Conservation (phyloP, 2,888 invertebrate genomes). For the Lutraria lutraria region DNA sequence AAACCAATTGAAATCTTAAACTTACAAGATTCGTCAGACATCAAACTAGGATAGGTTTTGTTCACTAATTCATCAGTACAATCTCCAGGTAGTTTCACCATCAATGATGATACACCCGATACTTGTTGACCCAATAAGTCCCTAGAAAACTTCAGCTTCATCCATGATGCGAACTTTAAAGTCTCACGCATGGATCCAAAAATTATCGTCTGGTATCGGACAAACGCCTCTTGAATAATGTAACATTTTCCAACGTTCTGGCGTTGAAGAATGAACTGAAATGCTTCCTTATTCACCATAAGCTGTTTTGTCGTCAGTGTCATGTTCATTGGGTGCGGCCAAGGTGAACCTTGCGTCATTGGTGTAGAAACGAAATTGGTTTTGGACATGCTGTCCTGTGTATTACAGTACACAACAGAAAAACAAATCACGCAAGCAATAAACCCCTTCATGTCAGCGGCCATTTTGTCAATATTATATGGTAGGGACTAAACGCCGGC, state of each 20-base stretch:
- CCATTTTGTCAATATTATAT: slow-evolving; percentile 43
- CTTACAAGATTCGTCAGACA: slow-evolving; percentile 93
- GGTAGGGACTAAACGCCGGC: background rate
- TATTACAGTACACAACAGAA: slow-evolving; percentile 21
- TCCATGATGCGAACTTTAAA: slow-evolving; percentile 57
- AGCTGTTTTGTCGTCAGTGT: slow-evolving; percentile 46
- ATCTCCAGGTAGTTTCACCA: slow-evolving; percentile 72
- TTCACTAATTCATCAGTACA: slow-evolving; percentile 88
- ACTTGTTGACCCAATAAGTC: background rate
- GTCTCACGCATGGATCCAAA: slow-evolving; percentile 71
- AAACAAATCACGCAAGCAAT: background rate
- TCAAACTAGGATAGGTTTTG: slow-evolving; percentile 89
- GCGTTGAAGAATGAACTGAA: slow-evolving; percentile 64
- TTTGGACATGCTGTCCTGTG: background rate
- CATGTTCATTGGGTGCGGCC: slow-evolving; percentile 71
- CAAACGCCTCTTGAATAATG: slow-evolving; percentile 88
- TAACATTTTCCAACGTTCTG: slow-evolving; percentile 87
- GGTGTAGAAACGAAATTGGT: background rate
- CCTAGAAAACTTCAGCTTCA: background rate
- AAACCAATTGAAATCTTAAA: no score
- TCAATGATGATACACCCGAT: background rate
- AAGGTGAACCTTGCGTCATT: slow-evolving; percentile 66
- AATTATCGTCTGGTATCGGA: slow-evolving; percentile 88
- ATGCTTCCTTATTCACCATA: slow-evolving; percentile 64
- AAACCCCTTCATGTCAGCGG: background rate